phyloP scores from a whole-genome alignment of 2,797 vertebrate species.

The Parotocinclus haroldoi region DNA sequence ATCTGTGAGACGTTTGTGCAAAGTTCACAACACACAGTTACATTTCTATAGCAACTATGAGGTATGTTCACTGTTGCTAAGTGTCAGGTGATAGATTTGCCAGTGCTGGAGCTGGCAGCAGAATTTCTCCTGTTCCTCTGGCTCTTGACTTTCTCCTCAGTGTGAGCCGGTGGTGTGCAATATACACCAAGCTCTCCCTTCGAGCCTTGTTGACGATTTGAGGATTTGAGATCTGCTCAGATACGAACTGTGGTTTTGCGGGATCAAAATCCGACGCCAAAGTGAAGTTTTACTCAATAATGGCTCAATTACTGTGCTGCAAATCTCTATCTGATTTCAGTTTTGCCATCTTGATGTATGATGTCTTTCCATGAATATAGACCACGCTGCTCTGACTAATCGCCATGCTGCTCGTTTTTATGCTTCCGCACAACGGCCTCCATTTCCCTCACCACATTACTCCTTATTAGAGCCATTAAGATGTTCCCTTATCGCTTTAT shows the following conservation, averaged over 20 bases:
- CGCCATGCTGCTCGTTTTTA: not conserved
- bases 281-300: slow-evolving; percentile 29
- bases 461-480: slow-evolving; percentile 8
- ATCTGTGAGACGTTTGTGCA: slow-evolving; percentile 57
- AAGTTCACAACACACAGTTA: slow-evolving; percentile 59
- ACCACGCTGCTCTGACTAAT: slow-evolving; percentile 19
- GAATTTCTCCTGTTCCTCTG: slow-evolving; percentile 53
- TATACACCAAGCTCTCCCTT: slow-evolving; percentile 24
- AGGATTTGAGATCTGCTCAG: slow-evolving; percentile 24
- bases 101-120: slow-evolving; percentile 54
- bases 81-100: slow-evolving; percentile 62
- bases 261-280: slow-evolving; percentile 25
- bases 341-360: slow-evolving; percentile 17
- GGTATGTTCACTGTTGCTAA: slow-evolving; percentile 68
- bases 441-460: not conserved
- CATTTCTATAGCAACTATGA: slow-evolving; percentile 70
- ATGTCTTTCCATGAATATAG: slow-evolving; percentile 23
- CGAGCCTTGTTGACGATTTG: slow-evolving; percentile 40
- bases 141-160: slow-evolving; percentile 42
- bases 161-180: slow-evolving; percentile 19
- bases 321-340: slow-evolving; percentile 22
- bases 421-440: not conserved
- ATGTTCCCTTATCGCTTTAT: not conserved
- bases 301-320: slow-evolving; percentile 23
- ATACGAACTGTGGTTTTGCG: slow-evolving; percentile 8